Conservation (phyloP, 2,113 vertebrate species). For the Muscicapa adusta region DNA sequence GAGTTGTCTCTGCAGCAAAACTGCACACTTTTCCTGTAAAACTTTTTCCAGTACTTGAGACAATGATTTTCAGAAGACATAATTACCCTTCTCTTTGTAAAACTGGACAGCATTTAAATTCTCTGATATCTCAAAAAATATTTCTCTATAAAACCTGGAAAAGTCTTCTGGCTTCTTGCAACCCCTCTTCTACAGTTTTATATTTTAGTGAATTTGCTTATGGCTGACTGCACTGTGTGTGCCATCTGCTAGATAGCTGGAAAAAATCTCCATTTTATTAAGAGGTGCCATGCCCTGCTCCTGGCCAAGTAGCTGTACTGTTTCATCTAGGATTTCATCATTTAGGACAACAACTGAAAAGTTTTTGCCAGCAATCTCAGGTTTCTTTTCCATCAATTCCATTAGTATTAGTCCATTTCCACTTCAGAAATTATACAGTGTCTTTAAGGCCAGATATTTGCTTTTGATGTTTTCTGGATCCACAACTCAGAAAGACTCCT, state of each 20-base stretch:
- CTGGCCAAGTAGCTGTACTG: background rate
- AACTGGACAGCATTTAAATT: background rate
- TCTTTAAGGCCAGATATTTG: background rate
- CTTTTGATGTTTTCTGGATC: background rate
- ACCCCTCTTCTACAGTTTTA: background rate
- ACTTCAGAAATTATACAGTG: background rate
- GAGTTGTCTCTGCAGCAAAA: background rate
- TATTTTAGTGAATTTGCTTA: background rate
- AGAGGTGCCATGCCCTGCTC: background rate
- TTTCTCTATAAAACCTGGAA: background rate
- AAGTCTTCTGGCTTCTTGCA: background rate
- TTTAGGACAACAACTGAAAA: background rate
- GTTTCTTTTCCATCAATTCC: background rate
- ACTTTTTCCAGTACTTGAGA: background rate
- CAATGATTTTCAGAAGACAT: background rate
- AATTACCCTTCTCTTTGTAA: background rate
- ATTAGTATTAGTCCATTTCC: background rate
- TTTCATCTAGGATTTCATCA: background rate
- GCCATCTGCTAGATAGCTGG: background rate
- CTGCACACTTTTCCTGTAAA: background rate
- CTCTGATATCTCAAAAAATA: background rate
- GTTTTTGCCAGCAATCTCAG: background rate
- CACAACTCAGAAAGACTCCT: background rate
- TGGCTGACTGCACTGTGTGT: background rate
- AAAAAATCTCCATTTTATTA: slow-evolving; percentile 4